A percentile compares a stretch with the other conserved stretches of the same genome.
Evolutionary conservation across 2,113 vertebrate genomes (phyloP).

Genomic region (Epinephelus fuscoguttatus): DNA sequence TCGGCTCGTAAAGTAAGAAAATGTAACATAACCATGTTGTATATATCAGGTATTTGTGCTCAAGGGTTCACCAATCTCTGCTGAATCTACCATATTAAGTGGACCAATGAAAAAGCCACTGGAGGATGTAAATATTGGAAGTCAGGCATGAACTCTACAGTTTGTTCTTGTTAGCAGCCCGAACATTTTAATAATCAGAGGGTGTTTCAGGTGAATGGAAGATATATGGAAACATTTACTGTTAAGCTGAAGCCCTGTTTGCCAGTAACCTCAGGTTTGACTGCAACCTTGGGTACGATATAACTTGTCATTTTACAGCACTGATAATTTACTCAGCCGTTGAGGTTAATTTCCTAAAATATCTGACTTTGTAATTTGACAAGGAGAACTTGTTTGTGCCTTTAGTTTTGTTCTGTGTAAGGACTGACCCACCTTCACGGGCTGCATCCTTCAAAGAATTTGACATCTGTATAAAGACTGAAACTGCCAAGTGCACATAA

Average conservation of each 20-base stretch:
- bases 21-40: background rate
- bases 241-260: background rate
- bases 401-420: background rate
- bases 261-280: background rate
- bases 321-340: background rate
- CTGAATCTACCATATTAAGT: conserved; percentile 2
- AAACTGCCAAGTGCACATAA: background rate
- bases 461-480: background rate
- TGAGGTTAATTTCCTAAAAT: conserved; percentile 11
- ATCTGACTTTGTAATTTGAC: conserved; percentile 16
- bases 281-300: background rate
- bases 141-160: background rate
- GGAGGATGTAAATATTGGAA: background rate
- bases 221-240: background rate
- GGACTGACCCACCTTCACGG: background rate
- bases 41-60: background rate
- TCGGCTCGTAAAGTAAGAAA: background rate
- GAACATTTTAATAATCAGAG: background rate
- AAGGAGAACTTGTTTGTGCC: conserved; percentile 13
- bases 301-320: background rate
- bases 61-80: conserved; percentile 14
- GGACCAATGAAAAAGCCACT: background rate
- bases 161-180: background rate
- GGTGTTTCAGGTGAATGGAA: background rate
- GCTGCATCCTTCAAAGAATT: background rate